A percentile compares a stretch with the other conserved stretches of the same genome.
Evolutionary conservation across 2,113 vertebrate species (phyloP).

Genomic region (Onychostoma macrolepis): DNA sequence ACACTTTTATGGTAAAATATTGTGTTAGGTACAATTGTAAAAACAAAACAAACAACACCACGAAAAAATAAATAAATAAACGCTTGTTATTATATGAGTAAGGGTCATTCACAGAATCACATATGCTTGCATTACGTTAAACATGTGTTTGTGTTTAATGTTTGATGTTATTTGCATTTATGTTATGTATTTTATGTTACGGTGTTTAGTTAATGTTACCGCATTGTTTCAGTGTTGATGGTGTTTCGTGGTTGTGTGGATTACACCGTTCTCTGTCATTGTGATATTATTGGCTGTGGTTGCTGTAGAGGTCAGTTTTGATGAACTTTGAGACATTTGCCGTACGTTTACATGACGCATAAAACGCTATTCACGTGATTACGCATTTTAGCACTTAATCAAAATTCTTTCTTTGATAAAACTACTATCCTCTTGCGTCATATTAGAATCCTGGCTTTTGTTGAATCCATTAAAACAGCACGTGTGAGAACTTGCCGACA

Average conservation of each 20-base stretch:
- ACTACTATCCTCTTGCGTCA: background rate
- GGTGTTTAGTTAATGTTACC: background rate
- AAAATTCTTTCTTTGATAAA: background rate
- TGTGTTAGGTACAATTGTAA: background rate
- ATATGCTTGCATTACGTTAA: background rate
- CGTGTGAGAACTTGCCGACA: slow-evolving; percentile 9
- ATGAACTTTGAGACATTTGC: background rate
- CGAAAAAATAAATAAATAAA: too few relatives aligned
- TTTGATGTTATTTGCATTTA: background rate
- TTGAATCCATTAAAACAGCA: background rate
- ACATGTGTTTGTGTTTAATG: background rate
- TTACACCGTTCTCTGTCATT: background rate
- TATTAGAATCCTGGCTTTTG: background rate
- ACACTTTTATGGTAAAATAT: background rate
- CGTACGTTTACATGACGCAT: background rate
- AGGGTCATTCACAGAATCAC: background rate
- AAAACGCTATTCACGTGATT: background rate
- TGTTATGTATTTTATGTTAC: background rate
- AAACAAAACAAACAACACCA: background rate
- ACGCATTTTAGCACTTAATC: background rate
- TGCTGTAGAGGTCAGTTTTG: background rate
- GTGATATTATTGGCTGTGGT: background rate
- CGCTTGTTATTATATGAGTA: background rate
- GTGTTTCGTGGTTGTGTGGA: background rate
- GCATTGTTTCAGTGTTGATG: background rate